Conservation (phyloP, 2,888 invertebrate species). For the Timandra comae region DNA sequence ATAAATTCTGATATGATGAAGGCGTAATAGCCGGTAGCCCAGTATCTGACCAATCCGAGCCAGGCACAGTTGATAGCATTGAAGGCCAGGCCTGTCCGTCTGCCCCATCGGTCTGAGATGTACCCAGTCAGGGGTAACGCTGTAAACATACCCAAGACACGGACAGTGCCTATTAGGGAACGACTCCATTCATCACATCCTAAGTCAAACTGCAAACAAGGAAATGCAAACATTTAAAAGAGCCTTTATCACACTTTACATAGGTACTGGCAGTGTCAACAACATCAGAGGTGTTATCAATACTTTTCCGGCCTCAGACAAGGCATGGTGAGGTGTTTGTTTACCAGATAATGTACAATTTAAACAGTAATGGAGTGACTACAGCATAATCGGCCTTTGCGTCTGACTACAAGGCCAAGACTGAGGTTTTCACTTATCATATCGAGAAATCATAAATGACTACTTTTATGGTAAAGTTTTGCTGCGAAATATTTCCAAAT, state of each 20-base stretch:
- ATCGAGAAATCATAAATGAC: too few species aligned
- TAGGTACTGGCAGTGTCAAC: too few species aligned
- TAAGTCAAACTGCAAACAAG: constrained; percentile 69
- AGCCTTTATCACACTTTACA: not conserved
- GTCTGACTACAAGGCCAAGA: too few species aligned
- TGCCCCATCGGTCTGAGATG: constrained; percentile 83
- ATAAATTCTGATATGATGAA: constrained; percentile 82
- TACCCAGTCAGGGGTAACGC: constrained; percentile 81
- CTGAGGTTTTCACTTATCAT: too few species aligned
- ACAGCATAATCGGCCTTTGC: too few species aligned
- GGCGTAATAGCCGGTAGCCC: constrained; percentile 77
- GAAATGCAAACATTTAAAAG: not conserved
- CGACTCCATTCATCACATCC: constrained; percentile 83
- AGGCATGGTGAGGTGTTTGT: too few species aligned
- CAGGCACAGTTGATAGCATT: constrained; percentile 78
- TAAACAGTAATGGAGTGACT: too few species aligned
- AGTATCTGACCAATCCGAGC: constrained; percentile 78
- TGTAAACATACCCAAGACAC: constrained; percentile 80
- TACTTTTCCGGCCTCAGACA: too few species aligned
- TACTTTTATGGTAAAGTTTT: not conserved
- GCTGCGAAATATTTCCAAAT: not conserved
- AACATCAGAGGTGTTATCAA: too few species aligned
- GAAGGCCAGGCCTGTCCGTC: constrained; percentile 75
- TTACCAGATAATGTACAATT: too few species aligned
- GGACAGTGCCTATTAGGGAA: constrained; percentile 81